Base-by-base conservation (phyloP, 2,113 vertebrate genomes). In the Talpa occidentalis region DNA sequence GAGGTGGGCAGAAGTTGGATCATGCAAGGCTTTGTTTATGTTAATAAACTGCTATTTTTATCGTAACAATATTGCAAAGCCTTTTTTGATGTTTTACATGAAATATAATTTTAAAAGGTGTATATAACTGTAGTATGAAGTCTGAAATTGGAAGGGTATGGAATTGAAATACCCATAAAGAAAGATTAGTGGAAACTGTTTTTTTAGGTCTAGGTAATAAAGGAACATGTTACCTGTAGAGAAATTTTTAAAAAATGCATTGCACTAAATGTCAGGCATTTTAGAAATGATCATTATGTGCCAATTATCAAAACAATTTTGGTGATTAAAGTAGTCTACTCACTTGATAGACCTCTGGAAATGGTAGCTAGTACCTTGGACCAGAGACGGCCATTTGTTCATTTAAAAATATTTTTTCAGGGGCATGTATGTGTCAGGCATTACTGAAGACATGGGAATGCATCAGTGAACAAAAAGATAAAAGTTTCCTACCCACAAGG, bases 381-480 rank as follows among this genome's bases (percentile, higher is more conserved):
- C 30, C 32, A 72, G 14, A 87, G 44, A 84, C 19, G 54, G 10
- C 24, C 21, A 56, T 78, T 86, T 79, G 30, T 21, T 74, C 35
- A 81, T 73, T 84, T 5, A 90, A 69, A 89, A 72, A 78, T 0
- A 12, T 86, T 86, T 81, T 91, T 56, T 47, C 21, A 85, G 1
- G 70, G 80, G 28, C 7, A 88, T 64, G 30, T 97, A 17, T 93
- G 62, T 87, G 22, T 37, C 72, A 91, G 16, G 21, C 35, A 67
- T 0, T 3, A 30, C 85, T 54, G 16, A 52, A 94, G 35, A 90
- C 42, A 83, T 79, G 49, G 37, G 14, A 93, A 86, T 12, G 1
- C 7, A 69, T 78, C 72, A 77, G 4, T 37, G 7, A 92, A 90
- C 35, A 64, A 72, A 77, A 22, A 11, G 3, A 30, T 66, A 56